Evolutionary conservation across 2,888 invertebrate genomes (phyloP).

Genomic region (Lasius fuliginosus): DNA sequence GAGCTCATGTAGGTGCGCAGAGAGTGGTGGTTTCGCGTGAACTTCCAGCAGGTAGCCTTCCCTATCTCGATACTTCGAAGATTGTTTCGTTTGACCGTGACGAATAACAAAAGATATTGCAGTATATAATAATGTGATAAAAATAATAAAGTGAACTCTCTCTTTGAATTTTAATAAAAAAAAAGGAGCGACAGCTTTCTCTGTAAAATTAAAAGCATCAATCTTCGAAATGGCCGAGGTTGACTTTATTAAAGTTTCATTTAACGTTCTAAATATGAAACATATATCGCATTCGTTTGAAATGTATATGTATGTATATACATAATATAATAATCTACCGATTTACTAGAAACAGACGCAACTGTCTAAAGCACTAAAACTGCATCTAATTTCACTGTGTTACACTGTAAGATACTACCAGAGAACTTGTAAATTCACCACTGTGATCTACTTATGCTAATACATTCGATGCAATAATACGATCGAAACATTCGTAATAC

Average conservation of each 20-base stretch:
- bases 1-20: background rate
- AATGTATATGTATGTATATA: slow-evolving; percentile 3
- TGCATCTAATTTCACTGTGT: slow-evolving; percentile 59
- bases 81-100: background rate
- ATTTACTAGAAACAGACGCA: slow-evolving; percentile 45
- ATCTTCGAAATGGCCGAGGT: background rate
- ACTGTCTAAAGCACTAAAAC: slow-evolving; percentile 65
- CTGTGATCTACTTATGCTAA: slow-evolving; percentile 65
- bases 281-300: slow-evolving; percentile 14
- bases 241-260: slow-evolving; percentile 1
- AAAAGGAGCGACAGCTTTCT: background rate
- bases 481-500: slow-evolving; percentile 20
- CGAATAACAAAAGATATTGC: background rate
- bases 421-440: slow-evolving; percentile 27
- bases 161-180: background rate
- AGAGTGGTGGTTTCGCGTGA: background rate
- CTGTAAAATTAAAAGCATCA: background rate
- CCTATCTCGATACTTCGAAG: slow-evolving; percentile 8
- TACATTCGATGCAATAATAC: slow-evolving; percentile 68
- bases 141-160: background rate
- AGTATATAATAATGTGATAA: background rate
- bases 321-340: slow-evolving; percentile 53
- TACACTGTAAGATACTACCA: slow-evolving; percentile 52
- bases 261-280: slow-evolving; percentile 29
- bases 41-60: slow-evolving; percentile 24